Percentiles rank a stretch among this genome's conserved stretches.
Evolutionary conservation across 2,113 vertebrate species (phyloP).

Genomic region (Channa maculata): DNA sequence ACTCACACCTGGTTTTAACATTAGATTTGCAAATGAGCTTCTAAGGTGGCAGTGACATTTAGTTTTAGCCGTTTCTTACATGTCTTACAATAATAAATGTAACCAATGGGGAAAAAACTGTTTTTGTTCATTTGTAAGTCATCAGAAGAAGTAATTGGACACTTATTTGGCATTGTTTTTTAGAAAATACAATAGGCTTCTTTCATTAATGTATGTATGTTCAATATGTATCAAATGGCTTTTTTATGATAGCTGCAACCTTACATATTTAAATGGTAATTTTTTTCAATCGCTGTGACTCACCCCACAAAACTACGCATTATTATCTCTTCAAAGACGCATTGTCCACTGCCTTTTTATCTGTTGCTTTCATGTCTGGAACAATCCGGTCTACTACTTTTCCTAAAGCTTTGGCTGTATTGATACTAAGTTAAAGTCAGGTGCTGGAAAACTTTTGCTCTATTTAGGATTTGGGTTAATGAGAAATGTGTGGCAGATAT

Average conservation of each 20-base stretch:
- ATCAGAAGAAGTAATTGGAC: conserved; percentile 18
- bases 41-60: conserved; percentile 10
- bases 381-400: not conserved
- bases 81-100: not conserved
- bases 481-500: not conserved
- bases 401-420: conserved; percentile 12
- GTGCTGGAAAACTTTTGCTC: conserved; percentile 26
- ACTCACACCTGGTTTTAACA: not conserved
- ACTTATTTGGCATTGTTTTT: conserved; percentile 2
- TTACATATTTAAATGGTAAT: conserved; percentile 20
- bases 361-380: conserved; percentile 22
- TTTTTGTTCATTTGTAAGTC: not conserved
- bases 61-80: not conserved
- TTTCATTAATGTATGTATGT: not conserved
- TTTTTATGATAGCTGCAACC: conserved; percentile 4
- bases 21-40: conserved; percentile 21
- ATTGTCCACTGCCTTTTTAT: not conserved
- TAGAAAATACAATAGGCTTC: not conserved
- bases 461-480: conserved; percentile 12
- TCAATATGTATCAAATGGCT: not conserved
- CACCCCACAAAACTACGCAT: not conserved
- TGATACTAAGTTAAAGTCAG: conserved; percentile 40
- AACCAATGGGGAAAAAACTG: not conserved
- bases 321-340: conserved; percentile 2
- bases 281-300: conserved; percentile 25